phyloP scores from a whole-genome alignment of 2,113 vertebrate species.

The Gallinago jamesoni region DNA sequence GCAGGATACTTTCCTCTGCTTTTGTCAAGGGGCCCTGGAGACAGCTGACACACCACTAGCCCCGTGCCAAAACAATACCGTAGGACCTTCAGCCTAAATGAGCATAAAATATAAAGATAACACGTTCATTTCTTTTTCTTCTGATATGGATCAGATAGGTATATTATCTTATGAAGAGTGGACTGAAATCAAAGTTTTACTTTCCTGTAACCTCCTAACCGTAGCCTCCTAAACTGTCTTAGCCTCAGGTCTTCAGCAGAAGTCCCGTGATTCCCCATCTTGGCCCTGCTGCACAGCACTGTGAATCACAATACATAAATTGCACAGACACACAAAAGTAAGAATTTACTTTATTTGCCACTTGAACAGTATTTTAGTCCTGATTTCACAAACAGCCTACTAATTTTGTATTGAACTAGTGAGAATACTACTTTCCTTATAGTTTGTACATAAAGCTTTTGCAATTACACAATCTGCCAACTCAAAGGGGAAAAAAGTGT shows the following conservation, averaged over 20 bases:
- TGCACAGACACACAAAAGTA: background rate
- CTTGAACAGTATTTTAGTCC: slow-evolving; percentile 5
- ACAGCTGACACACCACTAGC: background rate
- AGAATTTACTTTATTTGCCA: slow-evolving; percentile 4
- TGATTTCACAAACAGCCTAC: background rate
- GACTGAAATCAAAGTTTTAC: background rate
- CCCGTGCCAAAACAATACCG: background rate
- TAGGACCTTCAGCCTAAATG: background rate
- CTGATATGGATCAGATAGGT: background rate
- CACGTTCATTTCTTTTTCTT: background rate
- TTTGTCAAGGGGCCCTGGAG: background rate
- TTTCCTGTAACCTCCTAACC: background rate
- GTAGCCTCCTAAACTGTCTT: background rate
- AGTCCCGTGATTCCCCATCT: background rate
- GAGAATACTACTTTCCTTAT: background rate
- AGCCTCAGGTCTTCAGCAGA: background rate
- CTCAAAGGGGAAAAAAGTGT: background rate
- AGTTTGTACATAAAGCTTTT: background rate
- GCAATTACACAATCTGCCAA: background rate
- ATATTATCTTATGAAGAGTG: background rate
- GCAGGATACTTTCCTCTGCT: slow-evolving; percentile 36
- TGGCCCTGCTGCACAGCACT: background rate
- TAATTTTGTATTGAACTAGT: background rate
- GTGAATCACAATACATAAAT: background rate
- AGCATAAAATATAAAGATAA: background rate